These are phyloP conservation scores for Drosophila parvula DNA, from an alignment of 1,140 invertebrate genomes.

Conservation along the genomic window DNA sequence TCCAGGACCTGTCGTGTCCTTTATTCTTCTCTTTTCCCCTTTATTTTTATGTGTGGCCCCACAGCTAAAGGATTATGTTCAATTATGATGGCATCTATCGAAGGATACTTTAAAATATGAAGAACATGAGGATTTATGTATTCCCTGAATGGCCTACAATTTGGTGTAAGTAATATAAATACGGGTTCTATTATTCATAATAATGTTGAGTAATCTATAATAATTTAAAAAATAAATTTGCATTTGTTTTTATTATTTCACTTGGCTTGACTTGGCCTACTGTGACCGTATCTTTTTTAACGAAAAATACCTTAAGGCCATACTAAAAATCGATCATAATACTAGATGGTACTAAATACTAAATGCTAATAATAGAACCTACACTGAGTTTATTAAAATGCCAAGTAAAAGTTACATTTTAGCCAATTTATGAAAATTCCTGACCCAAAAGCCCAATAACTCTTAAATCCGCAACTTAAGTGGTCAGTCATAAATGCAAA, in stretches of 20 bases:
- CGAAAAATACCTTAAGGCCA: background rate
- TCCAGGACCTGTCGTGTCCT: constrained; percentile 15
- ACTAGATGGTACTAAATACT: background rate
- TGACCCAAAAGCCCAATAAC: no score
- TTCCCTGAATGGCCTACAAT: no score
- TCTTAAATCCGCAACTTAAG: background rate
- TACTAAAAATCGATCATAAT: background rate
- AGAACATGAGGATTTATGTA: background rate
- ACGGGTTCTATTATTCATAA: no score
- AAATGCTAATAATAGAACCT: background rate
- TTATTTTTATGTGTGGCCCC: background rate
- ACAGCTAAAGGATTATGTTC: constrained; percentile 10
- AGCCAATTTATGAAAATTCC: no score
- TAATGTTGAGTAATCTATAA: no score
- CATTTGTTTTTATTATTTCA: no score
- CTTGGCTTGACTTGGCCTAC: no score
- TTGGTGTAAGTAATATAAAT: no score
- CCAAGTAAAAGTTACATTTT: background rate
- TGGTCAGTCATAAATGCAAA: constrained; percentile 20
- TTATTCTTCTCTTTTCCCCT: background rate
- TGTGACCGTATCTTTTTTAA: background rate
- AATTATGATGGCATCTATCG: background rate
- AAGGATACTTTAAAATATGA: background rate
- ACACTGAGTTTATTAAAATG: background rate
- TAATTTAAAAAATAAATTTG: no score